Base-by-base conservation (phyloP, 2,888 invertebrate species). In the Ceramica pisi region DNA sequence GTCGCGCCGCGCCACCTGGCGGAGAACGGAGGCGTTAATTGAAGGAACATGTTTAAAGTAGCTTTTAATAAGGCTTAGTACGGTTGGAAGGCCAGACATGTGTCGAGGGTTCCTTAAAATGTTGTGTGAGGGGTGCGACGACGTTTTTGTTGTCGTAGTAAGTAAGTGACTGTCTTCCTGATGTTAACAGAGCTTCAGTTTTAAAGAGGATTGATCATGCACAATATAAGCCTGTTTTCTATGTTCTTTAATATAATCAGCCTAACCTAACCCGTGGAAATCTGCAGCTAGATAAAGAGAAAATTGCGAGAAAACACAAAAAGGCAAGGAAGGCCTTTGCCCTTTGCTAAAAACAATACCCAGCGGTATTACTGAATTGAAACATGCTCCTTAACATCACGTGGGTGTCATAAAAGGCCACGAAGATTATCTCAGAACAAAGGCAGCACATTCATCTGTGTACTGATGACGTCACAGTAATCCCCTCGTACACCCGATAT, bases 1-100 rank as follows among this genome's bases (percentile, higher is more conserved):
- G 84, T 98, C 98, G 79, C 97, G 97, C 2, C 99, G 96, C 65
- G 97, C 97, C 89, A 97, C 97, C 96, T 97, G 83, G 9, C 0
- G 48, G 66, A 19, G 4, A 56, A 55, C 63, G 41, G 38, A 48
- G 21, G 53, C 64, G 48, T 71, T 73, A 72, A 35, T 56, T 48
- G 2, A 51, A 56, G 41, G 55, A 44, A 50, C 67, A 48, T 57
- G 12, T 51, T 38, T 51, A 41, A 56, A 55, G 44, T 44, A 38
- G 16, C 50, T 19, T 76, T 8, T 77, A 60, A 50, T 65, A 46
- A 48, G 46, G 26, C 53, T 75, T 55, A 71, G 21, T 67, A 57
- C 50, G 44, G 53, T 55, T 31, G 46, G 19, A 14, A 53, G 16
- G 6, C n/a, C 4, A 38, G 26, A 67, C 50, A 50, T 26, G 50